phyloP scores from a whole-genome alignment of 2,113 vertebrate species.

The Phocoena phocoena region DNA sequence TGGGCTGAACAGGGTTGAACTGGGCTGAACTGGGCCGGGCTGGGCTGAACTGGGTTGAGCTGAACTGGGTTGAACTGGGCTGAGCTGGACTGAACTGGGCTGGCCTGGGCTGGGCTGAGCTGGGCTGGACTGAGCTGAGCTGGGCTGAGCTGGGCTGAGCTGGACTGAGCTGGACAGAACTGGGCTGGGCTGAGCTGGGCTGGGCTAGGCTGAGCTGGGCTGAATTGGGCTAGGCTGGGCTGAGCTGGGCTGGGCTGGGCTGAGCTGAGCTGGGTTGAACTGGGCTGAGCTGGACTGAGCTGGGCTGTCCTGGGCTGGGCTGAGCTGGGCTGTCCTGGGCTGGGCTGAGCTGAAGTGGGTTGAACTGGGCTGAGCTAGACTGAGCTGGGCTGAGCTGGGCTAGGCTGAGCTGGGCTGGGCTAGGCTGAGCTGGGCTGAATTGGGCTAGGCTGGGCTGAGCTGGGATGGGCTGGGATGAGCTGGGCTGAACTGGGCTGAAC shows the following conservation, averaged over 20 bases:
- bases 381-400: fast-evolving
- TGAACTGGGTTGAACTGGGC: fast-evolving
- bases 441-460: no score
- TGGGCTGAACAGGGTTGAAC: fast-evolving
- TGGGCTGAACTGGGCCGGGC: fast-evolving
- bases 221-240: no score
- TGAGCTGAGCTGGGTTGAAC: no score
- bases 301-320: no score
- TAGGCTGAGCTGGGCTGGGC: no score
- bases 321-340: fast-evolving
- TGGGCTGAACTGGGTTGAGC: fast-evolving
- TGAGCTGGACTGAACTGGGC: fast-evolving
- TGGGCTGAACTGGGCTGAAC: fast-evolving
- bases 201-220: fast-evolving
- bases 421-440: no score
- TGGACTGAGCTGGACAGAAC: fast-evolving
- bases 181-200: fast-evolving
- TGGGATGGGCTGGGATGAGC: fast-evolving
- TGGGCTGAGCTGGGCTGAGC: fast-evolving
- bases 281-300: fast-evolving
- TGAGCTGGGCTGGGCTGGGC: fast-evolving
- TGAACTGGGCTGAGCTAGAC: no score
- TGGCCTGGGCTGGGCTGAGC: no score
- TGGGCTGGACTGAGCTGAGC: fast-evolving
- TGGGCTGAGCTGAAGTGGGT: fast-evolving